These are phyloP conservation scores for Eilema griseolum DNA, from an alignment of 2,888 invertebrate species.

Conservation along the genomic window DNA sequence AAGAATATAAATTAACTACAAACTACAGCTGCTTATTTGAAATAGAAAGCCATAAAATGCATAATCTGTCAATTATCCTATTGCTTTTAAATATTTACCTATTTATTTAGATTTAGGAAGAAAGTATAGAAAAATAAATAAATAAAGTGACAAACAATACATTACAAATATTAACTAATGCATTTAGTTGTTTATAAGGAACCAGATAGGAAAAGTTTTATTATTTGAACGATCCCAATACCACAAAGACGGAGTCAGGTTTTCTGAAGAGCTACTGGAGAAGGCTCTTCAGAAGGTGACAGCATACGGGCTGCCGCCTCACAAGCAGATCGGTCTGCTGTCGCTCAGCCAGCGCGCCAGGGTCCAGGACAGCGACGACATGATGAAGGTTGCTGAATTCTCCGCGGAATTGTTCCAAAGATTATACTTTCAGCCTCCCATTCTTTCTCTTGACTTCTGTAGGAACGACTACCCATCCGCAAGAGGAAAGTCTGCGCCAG, in stretches of 20 bases:
- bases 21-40: too few species aligned
- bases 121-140: background rate
- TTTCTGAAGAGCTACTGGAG: conserved; percentile 65
- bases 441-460: too few species aligned
- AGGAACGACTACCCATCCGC: too few species aligned
- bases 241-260: conserved; percentile 70
- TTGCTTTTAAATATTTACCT: too few species aligned
- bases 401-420: conserved; percentile 65
- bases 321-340: conserved; percentile 67
- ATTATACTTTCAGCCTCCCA: too few species aligned
- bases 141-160: too few species aligned
- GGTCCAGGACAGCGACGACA: conserved; percentile 54
- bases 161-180: background rate
- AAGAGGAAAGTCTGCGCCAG: too few species aligned
- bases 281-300: conserved; percentile 54
- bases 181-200: background rate
- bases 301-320: conserved; percentile 62
- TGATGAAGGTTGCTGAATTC: conserved; percentile 64
- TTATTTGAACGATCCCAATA: conserved; percentile 48
- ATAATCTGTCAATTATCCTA: too few species aligned
- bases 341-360: conserved; percentile 59
- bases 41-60: too few species aligned
- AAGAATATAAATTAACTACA: background rate
- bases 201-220: background rate
- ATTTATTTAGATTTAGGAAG: background rate